Evolutionary conservation across 2,797 vertebrate species (phyloP).

Genomic region (Neostethus bicornis): DNA sequence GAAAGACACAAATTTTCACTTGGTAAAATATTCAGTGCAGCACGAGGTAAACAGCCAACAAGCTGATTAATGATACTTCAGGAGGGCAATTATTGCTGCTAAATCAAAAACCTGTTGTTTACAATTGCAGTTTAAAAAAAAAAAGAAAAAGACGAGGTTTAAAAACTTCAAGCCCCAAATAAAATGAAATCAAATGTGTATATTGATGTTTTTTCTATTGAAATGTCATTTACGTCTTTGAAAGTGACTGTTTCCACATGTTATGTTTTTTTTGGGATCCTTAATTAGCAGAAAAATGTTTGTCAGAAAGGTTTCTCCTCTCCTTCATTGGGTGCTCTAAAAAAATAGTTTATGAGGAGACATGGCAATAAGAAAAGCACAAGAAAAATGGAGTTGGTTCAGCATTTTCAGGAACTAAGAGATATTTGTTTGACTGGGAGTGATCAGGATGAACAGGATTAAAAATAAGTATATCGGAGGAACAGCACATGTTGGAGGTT

Average conservation of each 20-base stretch:
- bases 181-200: too few relatives aligned
- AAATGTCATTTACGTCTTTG: constrained; percentile 1
- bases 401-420: not conserved
- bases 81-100: not conserved
- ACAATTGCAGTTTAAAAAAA: not conserved
- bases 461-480: too few relatives aligned
- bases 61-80: not conserved
- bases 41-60: not conserved
- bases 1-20: not conserved
- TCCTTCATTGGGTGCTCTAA: constrained; percentile 12
- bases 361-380: not conserved
- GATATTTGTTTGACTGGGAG: not conserved
- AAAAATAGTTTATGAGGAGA: constrained; percentile 21
- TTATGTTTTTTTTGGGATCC: constrained; percentile 5
- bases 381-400: constrained; percentile 5
- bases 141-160: not conserved
- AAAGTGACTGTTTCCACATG: not conserved
- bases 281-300: constrained; percentile 32
- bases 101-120: not conserved
- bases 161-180: not conserved
- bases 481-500: too few relatives aligned
- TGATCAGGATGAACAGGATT: too few relatives aligned
- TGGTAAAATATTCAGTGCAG: not conserved
- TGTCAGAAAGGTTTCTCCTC: constrained; percentile 8
- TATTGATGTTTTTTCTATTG: constrained; percentile 1